Evolutionary conservation across 2,888 invertebrate species (phyloP).

Genomic region (Synergus japonicus): DNA sequence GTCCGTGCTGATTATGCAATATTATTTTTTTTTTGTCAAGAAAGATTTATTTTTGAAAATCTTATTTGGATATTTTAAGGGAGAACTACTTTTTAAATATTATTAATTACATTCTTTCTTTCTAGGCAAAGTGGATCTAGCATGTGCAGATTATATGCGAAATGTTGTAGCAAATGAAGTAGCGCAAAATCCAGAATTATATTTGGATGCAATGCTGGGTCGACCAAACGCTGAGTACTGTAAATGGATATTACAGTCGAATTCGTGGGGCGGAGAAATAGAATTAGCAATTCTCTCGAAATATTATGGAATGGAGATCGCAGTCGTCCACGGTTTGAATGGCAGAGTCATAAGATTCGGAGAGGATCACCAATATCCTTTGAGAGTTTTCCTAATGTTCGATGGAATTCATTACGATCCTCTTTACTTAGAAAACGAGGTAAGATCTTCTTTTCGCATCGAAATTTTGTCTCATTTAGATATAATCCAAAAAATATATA

Average conservation of each 20-base stretch:
- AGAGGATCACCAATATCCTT: conserved; percentile 91
- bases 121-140: conserved; percentile 86
- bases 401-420: conserved; percentile 99
- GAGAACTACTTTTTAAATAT: conserved; percentile 2
- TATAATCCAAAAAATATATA: neutral
- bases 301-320: conserved; percentile 94
- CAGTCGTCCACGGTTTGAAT: conserved; percentile 94
- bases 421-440: conserved; percentile 86
- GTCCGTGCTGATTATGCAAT: neutral
- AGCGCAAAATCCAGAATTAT: conserved; percentile 86
- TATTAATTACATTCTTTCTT: conserved; percentile 42
- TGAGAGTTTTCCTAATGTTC: conserved; percentile 92
- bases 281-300: conserved; percentile 93
- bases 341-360: conserved; percentile 95
- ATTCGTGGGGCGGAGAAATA: conserved; percentile 98
- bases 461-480: neutral
- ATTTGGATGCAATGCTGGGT: conserved; percentile 91
- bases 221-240: conserved; percentile 91
- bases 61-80: too few relatives aligned
- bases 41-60: too few relatives aligned
- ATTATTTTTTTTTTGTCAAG: too few relatives aligned
- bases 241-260: conserved; percentile 91
- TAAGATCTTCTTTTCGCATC: neutral
- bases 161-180: conserved; percentile 93
- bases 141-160: conserved; percentile 87